phyloP scores from a whole-genome alignment of 35 echinoderm and acorn worm genomes.

The Eucidaris tribuloides region DNA sequence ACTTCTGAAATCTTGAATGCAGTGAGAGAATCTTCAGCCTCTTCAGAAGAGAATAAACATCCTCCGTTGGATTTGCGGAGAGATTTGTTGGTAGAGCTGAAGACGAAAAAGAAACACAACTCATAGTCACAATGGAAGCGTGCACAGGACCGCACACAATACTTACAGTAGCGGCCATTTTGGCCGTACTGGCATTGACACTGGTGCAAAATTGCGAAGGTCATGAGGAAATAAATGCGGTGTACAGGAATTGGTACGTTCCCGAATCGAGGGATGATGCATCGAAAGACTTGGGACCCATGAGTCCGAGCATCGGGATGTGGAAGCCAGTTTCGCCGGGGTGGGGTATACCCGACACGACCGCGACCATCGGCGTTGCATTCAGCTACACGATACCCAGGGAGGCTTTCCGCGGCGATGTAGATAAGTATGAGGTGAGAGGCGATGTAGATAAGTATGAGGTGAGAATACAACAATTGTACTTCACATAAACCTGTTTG shows the following conservation, averaged over 20 bases:
- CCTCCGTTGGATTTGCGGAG: no score
- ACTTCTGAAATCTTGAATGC: no score
- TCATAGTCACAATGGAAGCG: slow-evolving; percentile 9
- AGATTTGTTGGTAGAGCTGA: no score
- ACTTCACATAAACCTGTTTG: no score
- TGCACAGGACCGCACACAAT: slow-evolving; percentile 17
- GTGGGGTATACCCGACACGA: slow-evolving; percentile 68
- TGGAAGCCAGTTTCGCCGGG: slow-evolving; percentile 79
- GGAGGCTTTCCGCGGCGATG: slow-evolving; percentile 87
- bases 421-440: slow-evolving; percentile 82
- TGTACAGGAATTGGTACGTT: slow-evolving; percentile 22
- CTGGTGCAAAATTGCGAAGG: not conserved
- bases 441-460: no score
- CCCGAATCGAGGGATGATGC: not conserved
- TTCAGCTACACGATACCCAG: slow-evolving; percentile 81
- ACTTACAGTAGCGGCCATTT: not conserved
- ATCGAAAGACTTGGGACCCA: not conserved
- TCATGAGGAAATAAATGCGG: not conserved
- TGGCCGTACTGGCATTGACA: not conserved
- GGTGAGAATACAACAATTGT: no score
- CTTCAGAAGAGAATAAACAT: no score
- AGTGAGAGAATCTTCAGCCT: no score
- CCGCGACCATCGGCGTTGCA: slow-evolving; percentile 74
- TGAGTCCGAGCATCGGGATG: slow-evolving; percentile 19
- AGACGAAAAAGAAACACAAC: no score